A percentile compares a stretch with the other conserved stretches of the same genome.
These are phyloP conservation scores for Ophioderma brevispina DNA, from an alignment of 35 echinoderm and acorn worm genomes.

Conservation along the genomic window DNA sequence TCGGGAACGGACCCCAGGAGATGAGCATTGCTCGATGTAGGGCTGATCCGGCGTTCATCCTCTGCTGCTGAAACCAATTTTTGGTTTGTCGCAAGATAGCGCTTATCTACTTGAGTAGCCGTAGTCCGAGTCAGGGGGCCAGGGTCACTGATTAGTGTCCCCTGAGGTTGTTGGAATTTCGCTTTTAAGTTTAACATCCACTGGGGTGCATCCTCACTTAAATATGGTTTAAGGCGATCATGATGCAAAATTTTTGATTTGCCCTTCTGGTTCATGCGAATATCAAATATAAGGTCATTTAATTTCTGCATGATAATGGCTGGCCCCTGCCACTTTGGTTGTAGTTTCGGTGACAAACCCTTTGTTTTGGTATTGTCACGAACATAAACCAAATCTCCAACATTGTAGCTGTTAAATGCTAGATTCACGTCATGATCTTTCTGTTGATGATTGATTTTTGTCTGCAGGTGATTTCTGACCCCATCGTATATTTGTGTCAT, in stretches of 20 bases:
- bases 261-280: neutral
- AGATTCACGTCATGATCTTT: constrained; percentile 1
- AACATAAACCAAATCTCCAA: constrained; percentile 11
- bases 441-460: neutral
- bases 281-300: constrained; percentile 12
- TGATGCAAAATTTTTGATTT: constrained; percentile 20
- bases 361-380: neutral
- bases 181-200: neutral
- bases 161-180: too few species aligned
- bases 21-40: too few species aligned
- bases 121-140: too few species aligned
- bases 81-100: too few species aligned
- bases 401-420: neutral
- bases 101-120: too few species aligned
- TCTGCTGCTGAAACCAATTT: too few species aligned
- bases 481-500: neutral
- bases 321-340: neutral
- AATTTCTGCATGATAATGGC: neutral
- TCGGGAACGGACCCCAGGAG: too few species aligned
- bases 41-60: too few species aligned
- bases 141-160: too few species aligned
- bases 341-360: constrained; percentile 25
- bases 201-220: neutral
- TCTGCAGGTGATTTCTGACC: neutral
- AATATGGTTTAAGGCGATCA: constrained; percentile 1